Conservation (phyloP, 2,888 invertebrate species). For the Spilosoma lubricipeda region DNA sequence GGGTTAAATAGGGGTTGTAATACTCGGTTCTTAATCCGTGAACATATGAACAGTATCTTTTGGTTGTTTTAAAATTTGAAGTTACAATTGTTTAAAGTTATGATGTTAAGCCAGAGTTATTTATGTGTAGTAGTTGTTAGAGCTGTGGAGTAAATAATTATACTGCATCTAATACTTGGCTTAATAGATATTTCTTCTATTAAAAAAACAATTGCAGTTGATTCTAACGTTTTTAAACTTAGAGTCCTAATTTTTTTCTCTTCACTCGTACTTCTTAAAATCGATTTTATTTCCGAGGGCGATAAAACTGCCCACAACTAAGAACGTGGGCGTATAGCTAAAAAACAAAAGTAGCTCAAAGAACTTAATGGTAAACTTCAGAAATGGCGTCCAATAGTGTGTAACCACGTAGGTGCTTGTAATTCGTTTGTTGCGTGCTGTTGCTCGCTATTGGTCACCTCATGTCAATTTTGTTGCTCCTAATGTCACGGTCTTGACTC, state of each 20-base stretch:
- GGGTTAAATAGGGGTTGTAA: too few species aligned
- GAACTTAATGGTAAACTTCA: constrained; percentile 14
- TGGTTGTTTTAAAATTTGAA: too few species aligned
- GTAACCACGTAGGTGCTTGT: constrained; percentile 33
- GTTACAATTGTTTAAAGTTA: too few species aligned
- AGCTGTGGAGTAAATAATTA: too few species aligned
- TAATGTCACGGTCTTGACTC: constrained; percentile 56
- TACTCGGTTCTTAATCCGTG: too few species aligned
- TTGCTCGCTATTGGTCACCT: constrained; percentile 36
- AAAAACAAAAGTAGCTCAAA: constrained; percentile 11
- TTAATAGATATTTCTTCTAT: neutral
- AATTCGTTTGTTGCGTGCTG: constrained; percentile 57
- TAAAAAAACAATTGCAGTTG: neutral
- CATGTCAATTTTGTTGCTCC: constrained; percentile 45
- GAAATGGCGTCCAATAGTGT: constrained; percentile 20
- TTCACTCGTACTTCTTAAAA: neutral
- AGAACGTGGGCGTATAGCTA: constrained; percentile 5
- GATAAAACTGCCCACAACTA: neutral
- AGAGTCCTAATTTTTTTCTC: neutral
- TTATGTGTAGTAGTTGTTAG: too few species aligned
- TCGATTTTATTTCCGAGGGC: neutral
- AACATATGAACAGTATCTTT: too few species aligned
- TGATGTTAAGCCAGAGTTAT: too few species aligned
- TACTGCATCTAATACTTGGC: too few species aligned
- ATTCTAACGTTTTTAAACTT: neutral